Conservation (phyloP, 2,888 invertebrate genomes). For the Chorisops tibialis region DNA sequence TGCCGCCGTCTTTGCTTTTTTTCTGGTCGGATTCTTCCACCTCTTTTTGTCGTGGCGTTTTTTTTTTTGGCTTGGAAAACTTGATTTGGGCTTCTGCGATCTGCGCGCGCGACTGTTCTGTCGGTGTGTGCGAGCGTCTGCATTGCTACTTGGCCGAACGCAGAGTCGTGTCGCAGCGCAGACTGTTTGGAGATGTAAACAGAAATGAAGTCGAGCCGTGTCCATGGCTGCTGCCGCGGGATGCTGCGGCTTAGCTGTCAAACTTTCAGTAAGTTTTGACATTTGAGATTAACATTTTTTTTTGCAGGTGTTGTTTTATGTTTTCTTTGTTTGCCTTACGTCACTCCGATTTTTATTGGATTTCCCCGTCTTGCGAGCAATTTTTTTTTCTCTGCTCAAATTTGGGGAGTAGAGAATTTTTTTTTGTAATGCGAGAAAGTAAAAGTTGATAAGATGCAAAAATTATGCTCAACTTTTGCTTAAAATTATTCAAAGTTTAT, state of each 20-base stretch:
- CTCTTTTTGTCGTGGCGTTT: background rate
- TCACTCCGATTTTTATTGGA: too few relatives aligned
- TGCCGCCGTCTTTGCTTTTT: slow-evolving; percentile 8
- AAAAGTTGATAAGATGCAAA: too few relatives aligned
- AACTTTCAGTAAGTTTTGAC: background rate
- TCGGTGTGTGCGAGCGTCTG: background rate
- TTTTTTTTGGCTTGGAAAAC: slow-evolving; percentile 13
- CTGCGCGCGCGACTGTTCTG: background rate
- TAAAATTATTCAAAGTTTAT: too few relatives aligned
- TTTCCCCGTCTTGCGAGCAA: too few relatives aligned
- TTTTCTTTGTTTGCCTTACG: too few relatives aligned
- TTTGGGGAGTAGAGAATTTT: too few relatives aligned
- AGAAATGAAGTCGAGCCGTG: slow-evolving; percentile 25
- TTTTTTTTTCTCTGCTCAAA: too few relatives aligned
- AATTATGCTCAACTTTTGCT: too few relatives aligned
- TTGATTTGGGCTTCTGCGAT: slow-evolving; percentile 9
- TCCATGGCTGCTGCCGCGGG: background rate
- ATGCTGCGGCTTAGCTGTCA: slow-evolving; percentile 8
- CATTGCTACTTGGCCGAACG: background rate
- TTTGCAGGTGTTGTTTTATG: background rate
- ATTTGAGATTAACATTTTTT: slow-evolving; percentile 3
- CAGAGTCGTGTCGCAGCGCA: slow-evolving; percentile 19
- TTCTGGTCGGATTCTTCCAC: background rate
- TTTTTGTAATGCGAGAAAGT: too few relatives aligned
- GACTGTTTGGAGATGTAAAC: slow-evolving; percentile 29